Percentiles rank a stretch among this genome's conserved stretches.
Conservation (phyloP, 2,888 invertebrate genomes). For the Brenthis daphne region DNA sequence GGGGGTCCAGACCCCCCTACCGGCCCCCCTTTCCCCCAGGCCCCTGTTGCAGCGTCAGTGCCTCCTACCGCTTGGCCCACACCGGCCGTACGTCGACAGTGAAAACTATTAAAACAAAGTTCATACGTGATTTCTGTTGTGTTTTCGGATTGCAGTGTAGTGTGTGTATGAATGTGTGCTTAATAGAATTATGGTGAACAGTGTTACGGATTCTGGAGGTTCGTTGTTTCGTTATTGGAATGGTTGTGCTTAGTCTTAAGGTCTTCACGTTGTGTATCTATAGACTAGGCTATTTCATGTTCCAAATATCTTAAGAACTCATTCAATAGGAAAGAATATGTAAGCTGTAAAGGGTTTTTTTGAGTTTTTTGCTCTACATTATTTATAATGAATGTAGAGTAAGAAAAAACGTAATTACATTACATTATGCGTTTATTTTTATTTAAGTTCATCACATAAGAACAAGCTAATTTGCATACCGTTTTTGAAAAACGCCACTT, state of each 20-base stretch:
- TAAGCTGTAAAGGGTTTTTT: not conserved
- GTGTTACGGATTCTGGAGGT: constrained; percentile 75
- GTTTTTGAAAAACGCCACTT: not conserved
- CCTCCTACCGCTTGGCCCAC: constrained; percentile 60
- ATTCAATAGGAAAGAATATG: constrained; percentile 9
- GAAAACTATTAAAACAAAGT: constrained; percentile 45
- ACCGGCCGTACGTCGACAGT: constrained; percentile 55
- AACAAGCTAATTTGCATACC: constrained; percentile 12
- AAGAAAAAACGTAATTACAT: constrained; percentile 9
- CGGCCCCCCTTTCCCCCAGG: constrained; percentile 38
- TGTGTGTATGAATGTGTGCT: constrained; percentile 45
- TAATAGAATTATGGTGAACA: constrained; percentile 65
- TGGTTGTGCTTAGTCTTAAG: constrained; percentile 35
- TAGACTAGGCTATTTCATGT: constrained; percentile 10
- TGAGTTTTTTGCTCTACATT: constrained; percentile 2
- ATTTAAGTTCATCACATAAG: constrained; percentile 9
- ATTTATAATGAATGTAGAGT: not conserved
- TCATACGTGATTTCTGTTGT: constrained; percentile 36
- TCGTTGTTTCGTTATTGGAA: constrained; percentile 46
- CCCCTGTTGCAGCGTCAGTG: constrained; percentile 48
- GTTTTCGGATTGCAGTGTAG: constrained; percentile 74
- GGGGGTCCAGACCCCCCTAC: constrained; percentile 44
- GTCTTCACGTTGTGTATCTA: constrained; percentile 15
- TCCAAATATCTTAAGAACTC: constrained; percentile 4
- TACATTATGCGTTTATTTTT: constrained; percentile 11